Percentiles rank a stretch among this genome's conserved stretches.
Conservation (phyloP, 2,113 vertebrate genomes). For the Origma solitaria region DNA sequence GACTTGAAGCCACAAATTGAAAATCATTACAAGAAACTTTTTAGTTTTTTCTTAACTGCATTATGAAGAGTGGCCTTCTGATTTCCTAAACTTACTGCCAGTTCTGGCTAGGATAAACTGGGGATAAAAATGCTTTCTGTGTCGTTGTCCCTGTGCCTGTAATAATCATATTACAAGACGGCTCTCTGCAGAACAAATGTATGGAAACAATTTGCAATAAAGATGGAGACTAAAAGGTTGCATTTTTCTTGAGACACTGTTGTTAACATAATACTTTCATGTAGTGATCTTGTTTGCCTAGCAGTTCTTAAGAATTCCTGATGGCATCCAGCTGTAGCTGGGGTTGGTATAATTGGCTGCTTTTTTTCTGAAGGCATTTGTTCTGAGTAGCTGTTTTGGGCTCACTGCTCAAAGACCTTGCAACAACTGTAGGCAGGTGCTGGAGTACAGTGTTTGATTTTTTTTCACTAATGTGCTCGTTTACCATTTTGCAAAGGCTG, state of each 20-base stretch:
- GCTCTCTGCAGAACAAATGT: background rate
- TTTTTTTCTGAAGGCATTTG: background rate
- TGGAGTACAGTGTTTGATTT: background rate
- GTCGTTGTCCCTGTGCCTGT: background rate
- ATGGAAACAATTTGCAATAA: background rate
- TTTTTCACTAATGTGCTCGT: background rate
- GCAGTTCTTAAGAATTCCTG: background rate
- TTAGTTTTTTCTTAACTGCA: background rate
- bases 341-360: background rate
- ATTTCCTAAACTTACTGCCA: background rate
- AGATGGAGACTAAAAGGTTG: background rate
- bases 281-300: background rate
- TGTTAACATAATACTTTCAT: background rate
- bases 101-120: background rate
- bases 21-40: background rate
- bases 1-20: background rate
- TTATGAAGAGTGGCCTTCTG: background rate
- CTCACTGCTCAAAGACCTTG: background rate
- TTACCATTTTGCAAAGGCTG: background rate
- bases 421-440: background rate
- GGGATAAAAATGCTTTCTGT: background rate
- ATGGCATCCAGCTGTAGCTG: background rate
- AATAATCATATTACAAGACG: background rate
- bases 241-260: background rate
- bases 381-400: background rate